Evolutionary conservation across 2,888 invertebrate genomes (phyloP), one percentile per base, ranked within the genome.

Genomic region (Ectemnius lituratus): DNA sequence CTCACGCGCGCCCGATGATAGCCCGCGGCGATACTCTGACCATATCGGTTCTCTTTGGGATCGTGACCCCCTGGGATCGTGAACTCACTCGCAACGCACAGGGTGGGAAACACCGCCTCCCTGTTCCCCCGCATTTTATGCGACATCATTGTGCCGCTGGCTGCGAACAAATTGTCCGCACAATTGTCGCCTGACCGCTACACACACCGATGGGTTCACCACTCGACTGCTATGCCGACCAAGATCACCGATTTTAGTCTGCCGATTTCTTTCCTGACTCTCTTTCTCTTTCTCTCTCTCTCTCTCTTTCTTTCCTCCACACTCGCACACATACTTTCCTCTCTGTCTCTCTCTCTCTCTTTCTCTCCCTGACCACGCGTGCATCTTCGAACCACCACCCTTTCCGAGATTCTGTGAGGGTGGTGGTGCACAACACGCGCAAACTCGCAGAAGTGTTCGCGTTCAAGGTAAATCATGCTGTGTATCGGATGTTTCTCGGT

Each of bases 141-240:
- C 70, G 52, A 67, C 66, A 61, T 73, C 76, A 62, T 57, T 49
- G 68, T 47, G 57, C 67, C 66, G 37, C 52, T 66, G 63, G 68
- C 66, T 65, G 57, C 56, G 80, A 81, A 80, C 86, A 85, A 87
- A 85, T 85, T 83, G 82, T 84, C 75, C 79, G 78, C 79, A 79
- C 86, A 68, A 86, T 84, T 84, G 85, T 86, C 85, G 84, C 78
- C 83, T 72, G 75, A 79, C 79, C 80, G 70, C 79, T 80, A 81
- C 80, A 71, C 82, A 80, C 78, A 37, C 37, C 37, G 76, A 76
- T 76, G 75, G 76, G 69, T 69, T 76, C 66, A 66, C 75, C 69
- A 56, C 76, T 64, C 59, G 63, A 37, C 63, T 69, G 73, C 75
- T 75, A 67, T 62, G 68, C 66, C 73, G 67, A 68, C 73, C 68